These are phyloP conservation scores for Xiphophorus birchmanni DNA, from an alignment of 2,797 vertebrate genomes.

Conservation along the genomic window DNA sequence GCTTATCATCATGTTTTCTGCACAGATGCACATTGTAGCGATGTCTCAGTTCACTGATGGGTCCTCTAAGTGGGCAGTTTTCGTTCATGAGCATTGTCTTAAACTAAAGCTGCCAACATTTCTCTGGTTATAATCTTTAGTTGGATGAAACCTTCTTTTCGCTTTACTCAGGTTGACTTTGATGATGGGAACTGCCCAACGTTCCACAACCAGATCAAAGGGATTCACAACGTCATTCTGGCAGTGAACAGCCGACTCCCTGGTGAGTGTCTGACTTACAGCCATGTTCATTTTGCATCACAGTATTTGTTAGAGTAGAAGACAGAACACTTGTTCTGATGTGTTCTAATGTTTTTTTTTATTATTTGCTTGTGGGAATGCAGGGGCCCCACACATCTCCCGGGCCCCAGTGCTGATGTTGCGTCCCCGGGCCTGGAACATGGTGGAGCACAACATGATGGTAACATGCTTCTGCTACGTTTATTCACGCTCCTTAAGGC, in stretches of 20 bases:
- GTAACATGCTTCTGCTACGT: constrained; percentile 48
- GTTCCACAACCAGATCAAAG: constrained; percentile 84
- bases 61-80: background rate
- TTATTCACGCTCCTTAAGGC: background rate
- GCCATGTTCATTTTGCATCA: background rate
- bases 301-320: background rate
- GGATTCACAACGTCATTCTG: constrained; percentile 80
- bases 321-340: background rate
- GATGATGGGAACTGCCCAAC: constrained; percentile 86
- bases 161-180: constrained; percentile 80
- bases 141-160: background rate
- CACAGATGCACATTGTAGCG: background rate
- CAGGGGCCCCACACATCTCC: constrained; percentile 78
- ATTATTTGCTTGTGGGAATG: background rate
- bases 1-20: background rate
- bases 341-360: background rate
- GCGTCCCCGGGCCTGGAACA: constrained; percentile 86
- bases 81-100: background rate
- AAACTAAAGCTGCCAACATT: background rate
- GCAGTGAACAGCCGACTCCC: constrained; percentile 75
- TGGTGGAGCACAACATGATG: constrained; percentile 85
- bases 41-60: background rate
- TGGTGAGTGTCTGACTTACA: constrained; percentile 58
- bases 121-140: background rate
- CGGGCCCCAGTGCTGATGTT: constrained; percentile 84